Evolutionary conservation across 2,797 vertebrate genomes (phyloP).

Genomic region (Buphagus erythrorhynchus): DNA sequence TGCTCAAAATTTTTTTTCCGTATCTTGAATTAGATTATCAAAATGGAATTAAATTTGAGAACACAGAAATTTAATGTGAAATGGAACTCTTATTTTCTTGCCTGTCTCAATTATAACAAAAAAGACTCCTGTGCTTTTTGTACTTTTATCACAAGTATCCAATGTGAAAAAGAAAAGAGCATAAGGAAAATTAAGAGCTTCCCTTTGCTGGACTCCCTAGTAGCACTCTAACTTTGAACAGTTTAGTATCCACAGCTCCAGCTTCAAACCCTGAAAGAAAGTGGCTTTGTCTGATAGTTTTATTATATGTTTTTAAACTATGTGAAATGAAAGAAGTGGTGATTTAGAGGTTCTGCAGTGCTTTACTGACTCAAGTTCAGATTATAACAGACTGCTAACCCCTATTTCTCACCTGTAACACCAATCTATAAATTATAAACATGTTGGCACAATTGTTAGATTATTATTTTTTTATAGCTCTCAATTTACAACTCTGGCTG

Average conservation of each 20-base stretch:
- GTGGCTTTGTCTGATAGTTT: conserved; percentile 64
- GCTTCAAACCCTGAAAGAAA: conserved; percentile 43
- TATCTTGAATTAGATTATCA: conserved; percentile 3
- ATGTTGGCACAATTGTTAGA: conserved; percentile 66
- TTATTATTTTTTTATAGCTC: conserved; percentile 74
- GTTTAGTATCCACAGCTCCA: conserved; percentile 31
- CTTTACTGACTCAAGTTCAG: conserved; percentile 67
- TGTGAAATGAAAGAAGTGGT: conserved; percentile 55
- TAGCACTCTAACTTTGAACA: conserved; percentile 29
- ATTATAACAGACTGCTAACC: conserved; percentile 70
- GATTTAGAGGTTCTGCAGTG: conserved; percentile 67
- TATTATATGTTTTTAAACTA: conserved; percentile 71
- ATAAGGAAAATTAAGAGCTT: conserved; percentile 40
- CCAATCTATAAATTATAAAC: conserved; percentile 74
- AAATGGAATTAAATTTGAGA: conserved; percentile 11
- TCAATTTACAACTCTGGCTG: conserved; percentile 71
- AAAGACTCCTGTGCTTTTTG: neutral
- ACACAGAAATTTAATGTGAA: neutral
- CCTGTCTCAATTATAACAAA: neutral
- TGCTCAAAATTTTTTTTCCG: neutral
- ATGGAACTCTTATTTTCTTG: neutral
- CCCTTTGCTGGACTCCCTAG: conserved; percentile 12
- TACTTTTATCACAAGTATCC: neutral
- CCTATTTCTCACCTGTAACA: conserved; percentile 70
- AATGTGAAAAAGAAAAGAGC: neutral